These are phyloP conservation scores for Ditula angustiorana DNA, from an alignment of 2,888 invertebrate genomes.

Conservation along the genomic window DNA sequence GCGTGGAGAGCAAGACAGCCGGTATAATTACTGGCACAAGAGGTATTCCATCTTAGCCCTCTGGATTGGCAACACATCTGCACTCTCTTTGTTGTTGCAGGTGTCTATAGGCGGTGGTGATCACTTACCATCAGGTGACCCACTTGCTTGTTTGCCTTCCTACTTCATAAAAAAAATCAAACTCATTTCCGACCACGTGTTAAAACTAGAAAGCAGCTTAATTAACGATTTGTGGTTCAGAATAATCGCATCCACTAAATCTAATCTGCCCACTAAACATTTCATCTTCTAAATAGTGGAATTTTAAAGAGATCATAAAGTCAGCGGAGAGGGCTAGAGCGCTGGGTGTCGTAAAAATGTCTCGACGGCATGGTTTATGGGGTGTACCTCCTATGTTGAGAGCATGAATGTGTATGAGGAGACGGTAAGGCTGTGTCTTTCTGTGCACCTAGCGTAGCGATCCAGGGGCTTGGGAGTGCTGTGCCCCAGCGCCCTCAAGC, in stretches of 20 bases:
- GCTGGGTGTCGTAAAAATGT: constrained; percentile 66
- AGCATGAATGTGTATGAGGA: constrained; percentile 55
- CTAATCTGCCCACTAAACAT: constrained; percentile 51
- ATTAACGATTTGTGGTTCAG: constrained; percentile 13
- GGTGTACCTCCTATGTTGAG: constrained; percentile 50
- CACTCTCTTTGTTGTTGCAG: too few species aligned
- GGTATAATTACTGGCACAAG: too few species aligned
- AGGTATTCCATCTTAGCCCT: too few species aligned
- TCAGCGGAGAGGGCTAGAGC: constrained; percentile 48
- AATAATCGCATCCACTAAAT: constrained; percentile 27
- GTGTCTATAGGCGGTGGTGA: too few species aligned
- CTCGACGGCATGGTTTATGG: constrained; percentile 59
- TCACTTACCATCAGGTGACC: too few species aligned
- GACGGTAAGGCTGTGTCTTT: constrained; percentile 22
- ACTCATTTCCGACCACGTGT: background rate
- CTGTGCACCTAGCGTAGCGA: too few species aligned
- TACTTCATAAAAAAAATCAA: background rate
- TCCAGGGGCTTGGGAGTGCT: too few species aligned
- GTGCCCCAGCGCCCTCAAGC: too few species aligned
- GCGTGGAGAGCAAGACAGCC: too few species aligned
- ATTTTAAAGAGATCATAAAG: constrained; percentile 67
- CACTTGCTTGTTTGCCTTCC: background rate
- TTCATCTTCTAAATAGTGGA: constrained; percentile 58
- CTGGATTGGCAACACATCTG: too few species aligned
- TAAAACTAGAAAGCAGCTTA: constrained; percentile 27